phyloP scores from a whole-genome alignment of 2,797 vertebrate genomes.

The Cyclopterus lumpus region DNA sequence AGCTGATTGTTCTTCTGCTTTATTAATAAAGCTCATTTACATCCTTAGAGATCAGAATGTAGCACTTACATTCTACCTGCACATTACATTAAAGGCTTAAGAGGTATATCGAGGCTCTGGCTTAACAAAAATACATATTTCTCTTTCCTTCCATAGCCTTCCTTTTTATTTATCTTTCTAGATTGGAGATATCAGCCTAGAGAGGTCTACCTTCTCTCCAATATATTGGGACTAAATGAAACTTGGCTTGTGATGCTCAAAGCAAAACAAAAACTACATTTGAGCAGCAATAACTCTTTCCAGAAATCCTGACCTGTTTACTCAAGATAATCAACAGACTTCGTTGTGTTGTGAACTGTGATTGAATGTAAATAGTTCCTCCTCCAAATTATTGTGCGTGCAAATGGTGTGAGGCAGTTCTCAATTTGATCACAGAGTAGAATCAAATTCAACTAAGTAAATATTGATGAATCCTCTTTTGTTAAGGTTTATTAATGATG shows the following conservation, averaged over 20 bases:
- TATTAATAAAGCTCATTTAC: slow-evolving; percentile 25
- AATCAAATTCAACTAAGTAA: neutral
- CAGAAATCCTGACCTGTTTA: neutral
- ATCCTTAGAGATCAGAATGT: slow-evolving; percentile 7
- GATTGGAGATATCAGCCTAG: neutral
- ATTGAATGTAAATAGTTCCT: neutral
- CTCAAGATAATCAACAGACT: neutral
- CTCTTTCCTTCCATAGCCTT: neutral
- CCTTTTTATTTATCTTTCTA: neutral
- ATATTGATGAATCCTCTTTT: neutral
- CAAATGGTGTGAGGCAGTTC: neutral
- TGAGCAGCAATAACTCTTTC: neutral
- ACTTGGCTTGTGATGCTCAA: neutral
- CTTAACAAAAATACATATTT: neutral
- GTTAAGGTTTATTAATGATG: neutral
- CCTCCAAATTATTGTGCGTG: neutral
- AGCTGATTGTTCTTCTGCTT: slow-evolving; percentile 34
- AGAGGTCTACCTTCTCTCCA: neutral
- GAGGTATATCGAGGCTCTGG: neutral
- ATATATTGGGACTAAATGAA: neutral
- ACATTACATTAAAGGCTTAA: slow-evolving; percentile 1
- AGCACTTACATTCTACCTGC: neutral
- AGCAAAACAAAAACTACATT: neutral
- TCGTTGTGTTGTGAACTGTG: neutral
- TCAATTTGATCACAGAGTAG: neutral